Base-by-base conservation (phyloP, 2,113 vertebrate species). In the Centrocercus urophasianus region DNA sequence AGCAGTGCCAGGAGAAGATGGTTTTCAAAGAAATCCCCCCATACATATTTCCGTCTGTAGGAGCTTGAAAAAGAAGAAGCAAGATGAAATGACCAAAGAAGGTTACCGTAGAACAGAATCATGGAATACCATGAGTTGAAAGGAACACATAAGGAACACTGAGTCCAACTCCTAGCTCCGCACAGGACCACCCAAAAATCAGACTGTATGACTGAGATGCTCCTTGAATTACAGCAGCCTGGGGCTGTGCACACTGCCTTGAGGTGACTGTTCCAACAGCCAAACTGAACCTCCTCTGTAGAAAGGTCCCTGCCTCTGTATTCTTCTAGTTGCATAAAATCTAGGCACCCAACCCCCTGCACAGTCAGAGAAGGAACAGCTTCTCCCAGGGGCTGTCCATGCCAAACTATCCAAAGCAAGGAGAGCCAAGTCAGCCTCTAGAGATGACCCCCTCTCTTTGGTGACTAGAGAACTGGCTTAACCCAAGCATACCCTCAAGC, bases 281-380 rank as follows among this genome's bases (percentile, higher is more conserved):
- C 48, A 50, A 50, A 22, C 12, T 50, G 48, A 50, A 50, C 48
- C 48, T 50, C 47, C 11, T 24, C 47, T 48, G 4, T 28, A 28
- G 73, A 20, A 43, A 18, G 32, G 36, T 14, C 17, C 40, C 21
- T 8, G 52, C 47, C 40, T 30, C 48, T 25, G 48, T 50, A 25
- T 50, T 38, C 17, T 0, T 0, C 11, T 1, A 13, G 54, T 40
- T 14, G 63, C 4, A 45, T 1, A 14, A 36, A 61, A 2, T 1
- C 24, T 1, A 3, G 13, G 57, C 5, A 42, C 7, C 67, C 47
- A 32, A 20, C 7, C 32, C 6, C 6, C 56, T 1, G 6, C 8
- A 17, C 18, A 11, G 69, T 0, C 77, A 43, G 56, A 25, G 48
- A 43, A 57, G 43, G 22, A 89, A 27, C 40, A 45, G 74, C 74